Conservation (phyloP, 2,888 invertebrate species). For the Phaedon cochleariae region DNA sequence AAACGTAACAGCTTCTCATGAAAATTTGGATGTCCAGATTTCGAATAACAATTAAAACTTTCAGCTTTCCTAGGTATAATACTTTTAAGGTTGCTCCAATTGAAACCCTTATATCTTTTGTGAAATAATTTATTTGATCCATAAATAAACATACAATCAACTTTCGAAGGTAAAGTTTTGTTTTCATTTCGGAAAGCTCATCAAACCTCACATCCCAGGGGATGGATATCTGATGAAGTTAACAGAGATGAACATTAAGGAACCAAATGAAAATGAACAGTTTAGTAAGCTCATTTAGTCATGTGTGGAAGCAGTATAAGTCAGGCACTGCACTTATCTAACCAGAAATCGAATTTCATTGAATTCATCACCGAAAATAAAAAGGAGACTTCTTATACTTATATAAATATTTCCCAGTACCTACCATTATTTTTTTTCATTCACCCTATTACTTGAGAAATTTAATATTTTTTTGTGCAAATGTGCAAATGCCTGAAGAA, state of each 20-base stretch:
- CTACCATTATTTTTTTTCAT: not conserved
- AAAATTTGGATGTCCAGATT: no score
- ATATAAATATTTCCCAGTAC: slow-evolving; percentile 51
- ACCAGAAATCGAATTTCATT: not conserved
- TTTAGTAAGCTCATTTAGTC: slow-evolving; percentile 61
- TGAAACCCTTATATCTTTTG: no score
- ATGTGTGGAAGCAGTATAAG: slow-evolving; percentile 60
- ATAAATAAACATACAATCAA: slow-evolving; percentile 35
- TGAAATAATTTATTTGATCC: slow-evolving; percentile 31
- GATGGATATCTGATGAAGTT: not conserved
- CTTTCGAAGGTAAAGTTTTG: slow-evolving; percentile 13
- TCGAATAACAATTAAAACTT: no score
- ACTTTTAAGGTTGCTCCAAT: no score
- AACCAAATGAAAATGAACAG: slow-evolving; percentile 40
- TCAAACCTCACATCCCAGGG: not conserved
- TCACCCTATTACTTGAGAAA: slow-evolving; percentile 36
- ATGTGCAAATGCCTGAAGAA: slow-evolving; percentile 5
- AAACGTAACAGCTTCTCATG: no score
- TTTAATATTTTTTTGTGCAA: not conserved
- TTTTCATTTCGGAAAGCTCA: not conserved
- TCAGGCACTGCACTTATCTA: slow-evolving; percentile 15
- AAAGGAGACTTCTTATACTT: slow-evolving; percentile 26
- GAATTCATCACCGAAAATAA: not conserved
- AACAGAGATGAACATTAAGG: slow-evolving; percentile 16
- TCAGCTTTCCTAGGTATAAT: no score